These are phyloP conservation scores for Geococcyx californianus DNA, from an alignment of 2,113 vertebrate species.

Conservation along the genomic window DNA sequence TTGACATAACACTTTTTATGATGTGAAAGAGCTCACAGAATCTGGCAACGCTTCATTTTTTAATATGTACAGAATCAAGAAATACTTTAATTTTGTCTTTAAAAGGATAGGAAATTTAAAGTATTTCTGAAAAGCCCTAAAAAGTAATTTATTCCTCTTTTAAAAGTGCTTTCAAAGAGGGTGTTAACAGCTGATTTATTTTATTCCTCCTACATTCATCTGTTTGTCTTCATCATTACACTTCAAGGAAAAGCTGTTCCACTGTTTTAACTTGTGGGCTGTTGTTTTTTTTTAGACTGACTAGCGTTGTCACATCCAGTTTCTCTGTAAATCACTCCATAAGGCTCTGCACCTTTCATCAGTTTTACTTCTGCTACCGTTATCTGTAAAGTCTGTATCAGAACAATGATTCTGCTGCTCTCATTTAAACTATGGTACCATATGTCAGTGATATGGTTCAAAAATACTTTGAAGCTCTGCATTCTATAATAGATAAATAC, in stretches of 20 bases:
- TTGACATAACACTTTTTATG: background rate
- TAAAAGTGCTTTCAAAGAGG: constrained; percentile 41
- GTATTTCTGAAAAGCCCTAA: constrained; percentile 19
- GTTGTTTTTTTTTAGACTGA: background rate
- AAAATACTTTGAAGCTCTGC: background rate
- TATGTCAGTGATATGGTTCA: background rate
- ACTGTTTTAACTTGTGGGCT: constrained; percentile 38
- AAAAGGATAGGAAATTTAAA: background rate
- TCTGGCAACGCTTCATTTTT: background rate
- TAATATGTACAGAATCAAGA: background rate
- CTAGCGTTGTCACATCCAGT: background rate
- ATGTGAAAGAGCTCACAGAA: background rate
- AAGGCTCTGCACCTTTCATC: background rate
- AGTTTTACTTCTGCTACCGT: background rate
- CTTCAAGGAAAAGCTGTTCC: constrained; percentile 37
- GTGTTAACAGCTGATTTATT: constrained; percentile 46
- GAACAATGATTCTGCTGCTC: background rate
- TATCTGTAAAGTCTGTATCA: background rate
- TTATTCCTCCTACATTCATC: constrained; percentile 67
- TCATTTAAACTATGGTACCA: background rate
- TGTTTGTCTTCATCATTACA: constrained; percentile 64
- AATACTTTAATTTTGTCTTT: background rate
- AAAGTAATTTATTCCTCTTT: constrained; percentile 40
- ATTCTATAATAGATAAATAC: background rate
- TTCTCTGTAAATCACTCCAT: background rate